Evolutionary conservation across 2,888 invertebrate genomes (phyloP).

Genomic region (Polyommatus iphigenia): DNA sequence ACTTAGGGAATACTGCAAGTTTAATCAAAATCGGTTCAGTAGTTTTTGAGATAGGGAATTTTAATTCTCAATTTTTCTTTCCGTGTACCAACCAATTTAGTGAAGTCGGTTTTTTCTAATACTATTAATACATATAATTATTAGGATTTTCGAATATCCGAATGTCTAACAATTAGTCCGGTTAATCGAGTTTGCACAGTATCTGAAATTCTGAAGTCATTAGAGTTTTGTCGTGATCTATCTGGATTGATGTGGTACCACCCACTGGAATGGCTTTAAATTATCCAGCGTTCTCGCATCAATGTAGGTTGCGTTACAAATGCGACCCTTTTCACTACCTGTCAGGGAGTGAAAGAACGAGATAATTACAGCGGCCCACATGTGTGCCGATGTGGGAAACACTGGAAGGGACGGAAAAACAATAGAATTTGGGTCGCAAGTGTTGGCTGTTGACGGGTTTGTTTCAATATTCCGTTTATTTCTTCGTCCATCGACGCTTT

Average conservation of each 20-base stretch:
- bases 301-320: constrained; percentile 63
- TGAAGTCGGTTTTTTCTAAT: too few relatives aligned
- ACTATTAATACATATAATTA: too few relatives aligned
- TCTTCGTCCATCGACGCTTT: background rate
- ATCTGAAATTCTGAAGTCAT: constrained; percentile 45
- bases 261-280: constrained; percentile 64
- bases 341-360: constrained; percentile 58
- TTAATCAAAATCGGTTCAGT: too few relatives aligned
- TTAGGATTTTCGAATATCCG: too few relatives aligned
- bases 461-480: background rate
- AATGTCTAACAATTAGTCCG: too few relatives aligned
- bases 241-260: constrained; percentile 58
- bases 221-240: constrained; percentile 50
- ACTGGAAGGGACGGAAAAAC: constrained; percentile 1
- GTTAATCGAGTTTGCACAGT: too few relatives aligned
- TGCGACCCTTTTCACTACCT: constrained; percentile 63
- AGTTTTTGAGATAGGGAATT: too few relatives aligned
- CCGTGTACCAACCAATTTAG: too few relatives aligned
- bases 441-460: background rate
- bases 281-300: constrained; percentile 61
- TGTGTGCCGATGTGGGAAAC: constrained; percentile 13
- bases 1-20: too few relatives aligned
- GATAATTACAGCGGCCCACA: constrained; percentile 54
- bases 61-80: too few relatives aligned
- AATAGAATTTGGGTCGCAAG: background rate